These are phyloP conservation scores for Manacus vitellinus DNA, from an alignment of 2,113 vertebrate species.

Conservation along the genomic window DNA sequence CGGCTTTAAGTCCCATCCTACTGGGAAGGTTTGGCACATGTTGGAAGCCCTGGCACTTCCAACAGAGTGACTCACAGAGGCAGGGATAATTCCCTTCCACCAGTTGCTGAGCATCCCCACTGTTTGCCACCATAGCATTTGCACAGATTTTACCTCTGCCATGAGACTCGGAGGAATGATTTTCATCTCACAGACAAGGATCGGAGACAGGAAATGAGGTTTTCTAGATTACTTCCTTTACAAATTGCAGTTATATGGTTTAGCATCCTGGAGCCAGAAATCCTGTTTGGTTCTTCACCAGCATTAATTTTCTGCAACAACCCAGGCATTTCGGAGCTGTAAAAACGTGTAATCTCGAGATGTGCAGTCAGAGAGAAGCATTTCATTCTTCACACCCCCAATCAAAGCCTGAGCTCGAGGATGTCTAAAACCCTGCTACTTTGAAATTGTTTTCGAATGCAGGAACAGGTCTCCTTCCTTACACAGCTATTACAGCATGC, in stretches of 20 bases:
- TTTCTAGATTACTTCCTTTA: not conserved
- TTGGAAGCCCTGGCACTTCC: not conserved
- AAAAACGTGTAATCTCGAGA: not conserved
- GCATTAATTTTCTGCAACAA: not conserved
- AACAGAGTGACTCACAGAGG: accelerated
- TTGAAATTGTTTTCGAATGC: not conserved
- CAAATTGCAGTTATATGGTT: not conserved
- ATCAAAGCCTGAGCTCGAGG: not conserved
- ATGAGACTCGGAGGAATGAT: accelerated
- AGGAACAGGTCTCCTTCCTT: not conserved
- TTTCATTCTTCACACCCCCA: not conserved
- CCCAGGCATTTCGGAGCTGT: not conserved
- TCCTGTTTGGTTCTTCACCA: not conserved
- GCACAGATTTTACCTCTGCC: not conserved
- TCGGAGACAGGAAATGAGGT: not conserved
- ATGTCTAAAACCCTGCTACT: not conserved
- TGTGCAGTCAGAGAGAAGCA: not conserved
- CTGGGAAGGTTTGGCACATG: not conserved
- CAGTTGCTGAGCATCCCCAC: not conserved
- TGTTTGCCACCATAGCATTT: not conserved
- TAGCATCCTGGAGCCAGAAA: not conserved
- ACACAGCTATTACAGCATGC: not conserved
- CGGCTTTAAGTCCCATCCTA: not conserved
- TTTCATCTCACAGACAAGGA: not conserved
- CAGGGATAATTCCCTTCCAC: not conserved